Base-by-base conservation (phyloP, 2,888 invertebrate genomes). In the Beris morrisii region DNA sequence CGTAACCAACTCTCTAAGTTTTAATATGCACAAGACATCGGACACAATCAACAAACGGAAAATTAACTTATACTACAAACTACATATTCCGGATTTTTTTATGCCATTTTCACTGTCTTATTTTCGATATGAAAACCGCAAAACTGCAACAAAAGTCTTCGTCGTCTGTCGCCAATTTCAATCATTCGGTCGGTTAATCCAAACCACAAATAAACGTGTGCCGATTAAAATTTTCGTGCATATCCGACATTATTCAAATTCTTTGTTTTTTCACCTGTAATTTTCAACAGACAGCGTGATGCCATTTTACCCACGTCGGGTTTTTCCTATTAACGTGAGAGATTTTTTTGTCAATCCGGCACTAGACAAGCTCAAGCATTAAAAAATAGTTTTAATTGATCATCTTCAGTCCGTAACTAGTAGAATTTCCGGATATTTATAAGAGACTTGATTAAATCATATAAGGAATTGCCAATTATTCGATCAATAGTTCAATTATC, bases 251-350 rank as follows among this genome's bases (percentile, higher is more conserved):
- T 38, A 38, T 38, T 5, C 3, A 38, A 38, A 22, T 22, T 38
- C 15, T 48, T 59, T n/a, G n/a, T 59, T 32, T 48, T 30, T 50
- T 31, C n/a, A 30, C n/a, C 32, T 46, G n/a, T 46, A 46, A 38
- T 30, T 22, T 50, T 7, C 12, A 52, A 61, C 50, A 61, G 61
- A 61, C 61, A 52, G 38, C 52, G 52, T 61, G 61, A 61, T 50
- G 61, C 61, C 61, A 61, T 61, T 61, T 52, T 52, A 38, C 61
- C 61, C 32, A 61, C 61, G 22, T 44, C 38, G 9, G 61, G 61
- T 61, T 61, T 61, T 61, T 50, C 61, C 61, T 13, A 15, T 15
- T 12, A 43, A 5, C 52, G 61, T 61, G 61, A 61, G 61, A 61
- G 12, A 38, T 61, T 43, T 61, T 61, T 61, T 52, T 32, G 11